Conservation (phyloP, 2,113 vertebrate species). For the Neolamprologus cancellatus region DNA sequence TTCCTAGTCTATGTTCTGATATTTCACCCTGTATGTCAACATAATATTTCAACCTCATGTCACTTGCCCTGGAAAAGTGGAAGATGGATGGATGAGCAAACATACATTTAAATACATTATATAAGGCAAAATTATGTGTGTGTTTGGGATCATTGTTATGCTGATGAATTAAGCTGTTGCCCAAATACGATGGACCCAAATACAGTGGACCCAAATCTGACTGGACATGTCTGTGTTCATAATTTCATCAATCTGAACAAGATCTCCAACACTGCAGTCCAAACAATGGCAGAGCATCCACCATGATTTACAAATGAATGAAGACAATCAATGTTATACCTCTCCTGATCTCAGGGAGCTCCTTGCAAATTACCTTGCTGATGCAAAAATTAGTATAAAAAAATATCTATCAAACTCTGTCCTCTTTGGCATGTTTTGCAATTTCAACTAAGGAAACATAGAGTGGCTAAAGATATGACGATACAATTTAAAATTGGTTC, state of each 20-base stretch:
- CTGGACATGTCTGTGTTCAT: not conserved
- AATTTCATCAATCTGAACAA: not conserved
- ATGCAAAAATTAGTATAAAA: not conserved
- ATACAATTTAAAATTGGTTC: not conserved
- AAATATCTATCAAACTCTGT: not conserved
- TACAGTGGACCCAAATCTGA: not conserved
- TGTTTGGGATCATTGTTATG: not conserved
- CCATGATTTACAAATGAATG: not conserved
- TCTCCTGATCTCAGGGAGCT: not conserved
- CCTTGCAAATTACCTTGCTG: not conserved
- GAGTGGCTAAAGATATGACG: not conserved
- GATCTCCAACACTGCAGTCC: not conserved
- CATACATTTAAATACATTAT: not conserved
- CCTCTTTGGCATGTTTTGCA: not conserved
- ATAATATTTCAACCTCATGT: not conserved
- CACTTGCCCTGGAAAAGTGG: rapidly evolving
- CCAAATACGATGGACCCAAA: not conserved
- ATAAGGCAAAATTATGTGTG: rapidly evolving
- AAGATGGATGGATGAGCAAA: not conserved
- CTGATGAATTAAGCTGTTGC: not conserved
- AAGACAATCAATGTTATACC: not conserved
- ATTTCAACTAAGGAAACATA: not conserved
- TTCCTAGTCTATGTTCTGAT: not conserved
- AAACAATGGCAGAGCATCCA: not conserved
- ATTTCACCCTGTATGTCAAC: not conserved